Conservation (phyloP, 2,888 invertebrate genomes). For the Molorchus minor region DNA sequence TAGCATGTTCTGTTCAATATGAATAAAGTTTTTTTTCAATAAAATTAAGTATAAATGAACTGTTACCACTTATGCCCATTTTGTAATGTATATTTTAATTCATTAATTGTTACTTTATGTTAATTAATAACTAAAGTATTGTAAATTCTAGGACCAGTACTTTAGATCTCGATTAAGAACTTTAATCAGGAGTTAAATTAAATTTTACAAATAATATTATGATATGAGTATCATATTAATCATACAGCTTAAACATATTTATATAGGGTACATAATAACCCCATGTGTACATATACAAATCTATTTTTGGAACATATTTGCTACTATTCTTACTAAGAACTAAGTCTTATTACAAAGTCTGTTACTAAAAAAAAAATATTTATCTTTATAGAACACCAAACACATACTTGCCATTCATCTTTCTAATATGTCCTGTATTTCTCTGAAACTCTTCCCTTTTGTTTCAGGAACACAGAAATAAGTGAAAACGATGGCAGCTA, state of each 20-base stretch:
- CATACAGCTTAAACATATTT: not conserved
- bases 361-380: not conserved
- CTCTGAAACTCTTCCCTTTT: conserved; percentile 84
- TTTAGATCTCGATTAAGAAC: not conserved
- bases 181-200: not conserved
- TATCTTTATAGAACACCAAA: too few relatives aligned
- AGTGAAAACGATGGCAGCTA: conserved; percentile 41
- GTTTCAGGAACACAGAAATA: conserved; percentile 67
- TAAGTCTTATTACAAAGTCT: not conserved
- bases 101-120: too few relatives aligned
- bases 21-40: too few relatives aligned
- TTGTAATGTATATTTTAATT: too few relatives aligned
- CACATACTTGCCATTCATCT: too few relatives aligned
- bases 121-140: too few relatives aligned
- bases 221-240: not conserved
- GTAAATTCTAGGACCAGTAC: too few relatives aligned
- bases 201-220: not conserved
- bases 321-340: not conserved
- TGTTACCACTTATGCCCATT: too few relatives aligned
- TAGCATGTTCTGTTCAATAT: too few relatives aligned
- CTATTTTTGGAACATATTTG: not conserved
- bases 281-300: not conserved
- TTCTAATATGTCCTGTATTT: conserved; percentile 71
- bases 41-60: too few relatives aligned
- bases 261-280: not conserved